These are phyloP conservation scores for Champsocephalus gunnari DNA, from an alignment of 2,797 vertebrate genomes.

Conservation along the genomic window DNA sequence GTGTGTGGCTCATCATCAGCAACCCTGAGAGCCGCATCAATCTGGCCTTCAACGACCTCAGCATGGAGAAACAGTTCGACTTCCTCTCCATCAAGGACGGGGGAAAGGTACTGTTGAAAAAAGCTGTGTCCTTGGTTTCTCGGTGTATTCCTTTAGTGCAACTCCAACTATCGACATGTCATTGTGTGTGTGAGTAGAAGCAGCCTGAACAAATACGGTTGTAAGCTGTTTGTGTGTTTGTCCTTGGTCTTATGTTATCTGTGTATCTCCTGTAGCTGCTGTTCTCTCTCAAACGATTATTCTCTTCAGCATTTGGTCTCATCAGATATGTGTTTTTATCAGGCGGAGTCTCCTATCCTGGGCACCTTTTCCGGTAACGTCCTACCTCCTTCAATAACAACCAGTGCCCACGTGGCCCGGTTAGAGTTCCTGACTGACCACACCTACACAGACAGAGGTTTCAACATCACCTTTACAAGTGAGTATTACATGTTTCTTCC, in stretches of 20 bases:
- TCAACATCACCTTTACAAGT: constrained; percentile 99
- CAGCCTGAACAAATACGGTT: constrained; percentile 25
- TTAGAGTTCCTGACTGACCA: constrained; percentile 98
- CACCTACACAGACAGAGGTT: constrained; percentile 96
- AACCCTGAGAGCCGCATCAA: constrained; percentile 96
- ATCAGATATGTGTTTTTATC: constrained; percentile 21
- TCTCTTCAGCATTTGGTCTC: constrained; percentile 10
- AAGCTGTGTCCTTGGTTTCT: constrained; percentile 22
- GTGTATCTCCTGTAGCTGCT: not conserved
- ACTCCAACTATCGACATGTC: constrained; percentile 19
- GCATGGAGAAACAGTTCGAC: constrained; percentile 98
- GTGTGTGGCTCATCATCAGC: constrained; percentile 97
- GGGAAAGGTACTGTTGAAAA: constrained; percentile 81
- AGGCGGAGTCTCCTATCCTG: constrained; percentile 93
- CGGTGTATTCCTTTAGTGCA: constrained; percentile 10
- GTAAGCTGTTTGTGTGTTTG: constrained; percentile 12
- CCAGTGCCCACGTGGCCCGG: constrained; percentile 93
- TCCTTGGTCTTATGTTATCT: constrained; percentile 8
- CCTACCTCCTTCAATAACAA: constrained; percentile 95
- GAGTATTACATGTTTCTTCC: constrained; percentile 65
- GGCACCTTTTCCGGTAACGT: constrained; percentile 96
- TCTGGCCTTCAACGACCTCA: constrained; percentile 98
- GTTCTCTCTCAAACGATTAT: no score
- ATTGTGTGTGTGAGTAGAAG: constrained; percentile 10
- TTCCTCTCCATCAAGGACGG: constrained; percentile 98